A percentile compares a stretch with the other conserved stretches of the same genome.
phyloP scores from a whole-genome alignment of 2,888 invertebrate species.

The Eristalinus aeneus region DNA sequence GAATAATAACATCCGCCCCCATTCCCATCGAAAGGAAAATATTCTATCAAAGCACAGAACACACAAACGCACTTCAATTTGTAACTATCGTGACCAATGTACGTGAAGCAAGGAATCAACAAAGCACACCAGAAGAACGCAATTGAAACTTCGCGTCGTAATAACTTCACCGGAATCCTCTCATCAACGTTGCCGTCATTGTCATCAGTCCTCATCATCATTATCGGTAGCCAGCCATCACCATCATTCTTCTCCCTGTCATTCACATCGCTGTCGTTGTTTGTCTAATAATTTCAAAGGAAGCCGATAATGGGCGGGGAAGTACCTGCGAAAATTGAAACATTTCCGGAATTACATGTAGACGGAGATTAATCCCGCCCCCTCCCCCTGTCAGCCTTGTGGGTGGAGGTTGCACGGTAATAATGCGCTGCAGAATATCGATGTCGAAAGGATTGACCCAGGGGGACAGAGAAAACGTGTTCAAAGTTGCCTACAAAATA shows the following conservation, averaged over 20 bases:
- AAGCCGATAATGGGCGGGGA: not conserved
- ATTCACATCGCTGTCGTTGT: conserved; percentile 44
- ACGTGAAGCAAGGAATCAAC: conserved; percentile 19
- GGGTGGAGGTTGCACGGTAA: conserved; percentile 9
- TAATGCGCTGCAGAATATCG: conserved; percentile 40
- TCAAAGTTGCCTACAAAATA: conserved; percentile 6
- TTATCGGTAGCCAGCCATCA: conserved; percentile 39
- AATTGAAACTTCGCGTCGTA: conserved; percentile 23
- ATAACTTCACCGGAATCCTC: conserved; percentile 36
- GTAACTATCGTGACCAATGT: conserved; percentile 38
- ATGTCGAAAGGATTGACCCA: conserved; percentile 22
- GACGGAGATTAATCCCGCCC: conserved; percentile 2
- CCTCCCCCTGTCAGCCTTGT: not conserved
- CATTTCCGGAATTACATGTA: conserved; percentile 32
- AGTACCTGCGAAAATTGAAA: conserved; percentile 33
- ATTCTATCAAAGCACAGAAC: not conserved
- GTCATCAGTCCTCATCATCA: conserved; percentile 35
- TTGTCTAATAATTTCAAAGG: conserved; percentile 53
- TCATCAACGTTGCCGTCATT: conserved; percentile 14
- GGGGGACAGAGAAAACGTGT: not conserved
- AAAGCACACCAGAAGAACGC: conserved; percentile 1
- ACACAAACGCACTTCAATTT: not conserved
- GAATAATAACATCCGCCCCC: not conserved
- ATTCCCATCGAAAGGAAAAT: not conserved
- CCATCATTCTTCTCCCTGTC: conserved; percentile 26